Evolutionary conservation across 2,888 invertebrate genomes (phyloP).

Genomic region (Plemyria rubiginata): DNA sequence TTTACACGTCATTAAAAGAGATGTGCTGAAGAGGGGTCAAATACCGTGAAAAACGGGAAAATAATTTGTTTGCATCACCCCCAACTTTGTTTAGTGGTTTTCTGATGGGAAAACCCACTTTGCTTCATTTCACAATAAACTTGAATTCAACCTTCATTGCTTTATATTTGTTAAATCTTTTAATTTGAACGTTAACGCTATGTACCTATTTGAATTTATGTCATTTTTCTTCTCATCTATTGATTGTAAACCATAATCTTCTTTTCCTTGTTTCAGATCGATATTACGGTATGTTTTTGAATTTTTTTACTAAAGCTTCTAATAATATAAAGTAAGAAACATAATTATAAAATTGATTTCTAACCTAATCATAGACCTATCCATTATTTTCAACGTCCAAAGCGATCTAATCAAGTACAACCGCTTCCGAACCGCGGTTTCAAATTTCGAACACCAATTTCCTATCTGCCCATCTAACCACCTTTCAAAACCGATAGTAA

Average conservation of each 20-base stretch:
- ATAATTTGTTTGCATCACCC: constrained; percentile 52
- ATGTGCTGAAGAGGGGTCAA: constrained; percentile 62
- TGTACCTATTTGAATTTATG: background rate
- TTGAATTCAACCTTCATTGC: background rate
- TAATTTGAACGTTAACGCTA: background rate
- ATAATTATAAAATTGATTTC: too few species aligned
- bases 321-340: background rate
- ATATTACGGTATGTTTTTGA: constrained; percentile 33
- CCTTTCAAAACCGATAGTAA: constrained; percentile 70
- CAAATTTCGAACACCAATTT: constrained; percentile 51
- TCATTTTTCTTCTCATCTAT: background rate
- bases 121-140: constrained; percentile 7
- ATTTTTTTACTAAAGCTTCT: constrained; percentile 11
- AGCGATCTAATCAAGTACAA: constrained; percentile 35
- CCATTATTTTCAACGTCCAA: constrained; percentile 1
- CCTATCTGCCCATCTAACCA: constrained; percentile 52
- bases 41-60: constrained; percentile 74
- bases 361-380: background rate
- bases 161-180: background rate
- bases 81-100: constrained; percentile 26
- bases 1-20: constrained; percentile 75
- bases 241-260: constrained; percentile 27
- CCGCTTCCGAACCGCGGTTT: constrained; percentile 41
- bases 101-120: constrained; percentile 24
- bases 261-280: constrained; percentile 37